A percentile compares a stretch with the other conserved stretches of the same genome.
These are phyloP conservation scores for Epinotia nisella DNA, from an alignment of 2,888 invertebrate genomes.

Conservation along the genomic window DNA sequence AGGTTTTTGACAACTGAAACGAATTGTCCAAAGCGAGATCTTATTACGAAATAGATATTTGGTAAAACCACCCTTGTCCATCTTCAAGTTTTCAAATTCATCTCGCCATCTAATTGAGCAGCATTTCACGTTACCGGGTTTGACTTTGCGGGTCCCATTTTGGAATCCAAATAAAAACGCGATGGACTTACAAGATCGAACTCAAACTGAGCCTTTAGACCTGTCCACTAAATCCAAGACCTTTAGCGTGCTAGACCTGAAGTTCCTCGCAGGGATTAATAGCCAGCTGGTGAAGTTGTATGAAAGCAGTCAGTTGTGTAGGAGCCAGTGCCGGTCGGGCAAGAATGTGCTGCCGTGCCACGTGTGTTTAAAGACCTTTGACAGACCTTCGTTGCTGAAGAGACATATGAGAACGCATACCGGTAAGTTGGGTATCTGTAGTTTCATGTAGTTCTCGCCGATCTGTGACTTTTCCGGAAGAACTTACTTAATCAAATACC, in stretches of 20 bases:
- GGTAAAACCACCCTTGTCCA: not conserved
- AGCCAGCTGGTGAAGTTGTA: conserved; percentile 74
- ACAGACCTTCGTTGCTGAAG: conserved; percentile 87
- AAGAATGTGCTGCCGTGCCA: conserved; percentile 83
- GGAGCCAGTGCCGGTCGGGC: conserved; percentile 49
- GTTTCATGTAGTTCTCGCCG: too few relatives aligned
- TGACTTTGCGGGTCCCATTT: not conserved
- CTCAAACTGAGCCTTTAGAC: conserved; percentile 76
- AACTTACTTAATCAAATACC: too few relatives aligned
- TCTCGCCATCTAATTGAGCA: not conserved
- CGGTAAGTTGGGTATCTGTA: conserved; percentile 64
- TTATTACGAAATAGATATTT: not conserved
- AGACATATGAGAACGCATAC: conserved; percentile 89
- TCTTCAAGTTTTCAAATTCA: not conserved
- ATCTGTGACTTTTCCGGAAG: too few relatives aligned
- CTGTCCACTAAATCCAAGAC: conserved; percentile 65
- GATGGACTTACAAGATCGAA: conserved; percentile 47
- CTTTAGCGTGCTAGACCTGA: conserved; percentile 70
- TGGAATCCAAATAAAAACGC: not conserved
- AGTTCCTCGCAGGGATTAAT: conserved; percentile 74
- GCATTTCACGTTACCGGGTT: not conserved
- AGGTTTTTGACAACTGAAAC: not conserved
- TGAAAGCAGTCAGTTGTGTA: conserved; percentile 64
- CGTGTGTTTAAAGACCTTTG: conserved; percentile 88
- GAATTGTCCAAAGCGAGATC: not conserved